Evolutionary conservation across 2,797 vertebrate genomes (phyloP).

Genomic region (Anableps anableps): DNA sequence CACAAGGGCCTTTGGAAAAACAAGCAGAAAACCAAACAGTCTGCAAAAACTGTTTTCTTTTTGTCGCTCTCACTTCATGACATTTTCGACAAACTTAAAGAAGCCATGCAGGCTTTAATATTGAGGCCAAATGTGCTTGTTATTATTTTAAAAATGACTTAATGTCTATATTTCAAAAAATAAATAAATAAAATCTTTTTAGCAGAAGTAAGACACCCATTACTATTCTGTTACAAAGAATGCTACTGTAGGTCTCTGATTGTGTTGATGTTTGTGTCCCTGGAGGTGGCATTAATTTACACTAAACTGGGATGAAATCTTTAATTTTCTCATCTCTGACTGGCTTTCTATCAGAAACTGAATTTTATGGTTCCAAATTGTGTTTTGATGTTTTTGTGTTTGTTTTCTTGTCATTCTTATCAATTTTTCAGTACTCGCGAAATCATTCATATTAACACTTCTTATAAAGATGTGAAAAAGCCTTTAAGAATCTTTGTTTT

Average conservation of each 20-base stretch:
- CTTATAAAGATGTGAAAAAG: not conserved
- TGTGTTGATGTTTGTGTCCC: not conserved
- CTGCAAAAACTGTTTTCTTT: not conserved
- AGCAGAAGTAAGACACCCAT: not conserved
- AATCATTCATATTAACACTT: not conserved
- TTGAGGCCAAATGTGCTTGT: not conserved
- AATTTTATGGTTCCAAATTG: not conserved
- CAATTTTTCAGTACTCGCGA: not conserved
- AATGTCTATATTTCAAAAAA: too few species aligned
- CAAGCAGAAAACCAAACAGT: not conserved
- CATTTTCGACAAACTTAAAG: not conserved
- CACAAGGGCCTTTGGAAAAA: conserved; percentile 26
- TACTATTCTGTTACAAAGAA: not conserved
- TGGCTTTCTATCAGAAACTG: not conserved
- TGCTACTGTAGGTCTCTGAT: not conserved
- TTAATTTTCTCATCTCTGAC: not conserved
- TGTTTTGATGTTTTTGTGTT: not conserved
- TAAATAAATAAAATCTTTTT: not conserved
- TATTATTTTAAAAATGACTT: not conserved
- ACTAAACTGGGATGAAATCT: not conserved
- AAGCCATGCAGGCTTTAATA: not conserved
- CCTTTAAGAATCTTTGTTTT: not conserved
- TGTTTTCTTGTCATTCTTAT: not conserved
- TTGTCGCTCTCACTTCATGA: not conserved
- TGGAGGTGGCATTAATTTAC: not conserved